These are phyloP conservation scores for Caerostris darwini DNA, from an alignment of 1,140 invertebrate genomes.

Conservation along the genomic window DNA sequence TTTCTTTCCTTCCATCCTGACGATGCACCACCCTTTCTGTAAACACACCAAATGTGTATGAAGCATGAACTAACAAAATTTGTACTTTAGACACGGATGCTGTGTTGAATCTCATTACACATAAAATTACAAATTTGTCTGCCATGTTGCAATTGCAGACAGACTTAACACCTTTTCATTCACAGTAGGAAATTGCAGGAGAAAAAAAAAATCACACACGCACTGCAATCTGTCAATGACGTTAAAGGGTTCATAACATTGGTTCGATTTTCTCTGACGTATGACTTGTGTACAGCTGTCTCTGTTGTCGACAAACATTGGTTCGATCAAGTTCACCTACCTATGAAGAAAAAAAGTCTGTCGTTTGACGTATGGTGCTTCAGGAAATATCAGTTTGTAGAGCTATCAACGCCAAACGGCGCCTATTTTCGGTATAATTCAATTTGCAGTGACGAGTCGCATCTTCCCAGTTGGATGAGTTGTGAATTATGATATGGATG, in stretches of 20 bases:
- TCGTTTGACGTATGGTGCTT: neutral
- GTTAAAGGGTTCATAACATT: neutral
- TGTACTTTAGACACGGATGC: no score
- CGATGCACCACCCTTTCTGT: neutral
- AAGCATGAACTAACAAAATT: no score
- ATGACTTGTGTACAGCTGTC: neutral
- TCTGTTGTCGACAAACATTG: constrained; percentile 6
- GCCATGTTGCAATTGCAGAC: no score
- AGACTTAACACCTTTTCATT: no score
- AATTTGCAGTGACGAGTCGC: neutral
- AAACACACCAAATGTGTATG: neutral
- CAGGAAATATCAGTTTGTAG: neutral
- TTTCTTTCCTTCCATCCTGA: neutral
- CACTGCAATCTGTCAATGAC: neutral
- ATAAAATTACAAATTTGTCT: no score
- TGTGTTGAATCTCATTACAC: no score
- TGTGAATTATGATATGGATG: neutral
- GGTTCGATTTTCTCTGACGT: neutral
- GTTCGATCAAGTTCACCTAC: constrained; percentile 27
- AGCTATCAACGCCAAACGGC: neutral
- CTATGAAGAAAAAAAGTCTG: neutral
- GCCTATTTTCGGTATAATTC: neutral
- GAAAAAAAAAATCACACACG: neutral
- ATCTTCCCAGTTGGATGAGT: neutral
- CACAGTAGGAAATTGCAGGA: no score